Evolutionary conservation across 2,888 invertebrate species (phyloP).

Genomic region (Matsumyia berberina): DNA sequence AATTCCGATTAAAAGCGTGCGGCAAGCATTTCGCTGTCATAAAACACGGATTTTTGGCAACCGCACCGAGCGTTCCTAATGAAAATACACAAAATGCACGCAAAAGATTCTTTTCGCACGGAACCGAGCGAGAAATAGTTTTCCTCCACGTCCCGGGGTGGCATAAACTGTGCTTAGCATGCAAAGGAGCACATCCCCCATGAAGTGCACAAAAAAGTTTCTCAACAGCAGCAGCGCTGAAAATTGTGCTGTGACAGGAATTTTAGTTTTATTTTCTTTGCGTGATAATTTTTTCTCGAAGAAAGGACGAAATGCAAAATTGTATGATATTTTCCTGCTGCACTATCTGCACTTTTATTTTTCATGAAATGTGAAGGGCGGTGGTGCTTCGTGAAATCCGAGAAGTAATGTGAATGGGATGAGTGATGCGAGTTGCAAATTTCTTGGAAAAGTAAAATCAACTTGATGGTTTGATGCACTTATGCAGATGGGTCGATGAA

Average conservation of each 20-base stretch:
- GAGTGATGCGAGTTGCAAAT: conserved; percentile 19
- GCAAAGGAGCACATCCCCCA: conserved; percentile 19
- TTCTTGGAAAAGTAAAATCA: conserved; percentile 25
- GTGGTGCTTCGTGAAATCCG: conserved; percentile 15
- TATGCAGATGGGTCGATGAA: conserved; percentile 17
- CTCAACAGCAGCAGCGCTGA: neutral
- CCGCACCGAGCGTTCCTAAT: conserved; percentile 27
- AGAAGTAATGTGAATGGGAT: conserved; percentile 30
- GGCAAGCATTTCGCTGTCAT: conserved; percentile 54
- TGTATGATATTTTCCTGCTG: conserved; percentile 57
- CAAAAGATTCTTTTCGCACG: conserved; percentile 33
- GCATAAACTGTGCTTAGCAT: conserved; percentile 8
- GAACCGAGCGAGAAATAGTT: conserved; percentile 31
- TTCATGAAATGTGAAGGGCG: conserved; percentile 1
- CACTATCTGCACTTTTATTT: conserved; percentile 33
- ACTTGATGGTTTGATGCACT: conserved; percentile 35
- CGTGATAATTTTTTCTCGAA: conserved; percentile 31
- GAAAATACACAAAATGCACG: conserved; percentile 56
- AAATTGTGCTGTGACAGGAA: conserved; percentile 48
- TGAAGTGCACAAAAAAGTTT: conserved; percentile 25
- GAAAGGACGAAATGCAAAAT: conserved; percentile 56
- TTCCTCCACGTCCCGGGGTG: conserved; percentile 8
- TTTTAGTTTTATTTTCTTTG: conserved; percentile 15
- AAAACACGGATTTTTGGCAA: conserved; percentile 56
- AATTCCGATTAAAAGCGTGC: conserved; percentile 65